Evolutionary conservation across 2,888 invertebrate genomes (phyloP).

Genomic region (Seladonia tumulorum): DNA sequence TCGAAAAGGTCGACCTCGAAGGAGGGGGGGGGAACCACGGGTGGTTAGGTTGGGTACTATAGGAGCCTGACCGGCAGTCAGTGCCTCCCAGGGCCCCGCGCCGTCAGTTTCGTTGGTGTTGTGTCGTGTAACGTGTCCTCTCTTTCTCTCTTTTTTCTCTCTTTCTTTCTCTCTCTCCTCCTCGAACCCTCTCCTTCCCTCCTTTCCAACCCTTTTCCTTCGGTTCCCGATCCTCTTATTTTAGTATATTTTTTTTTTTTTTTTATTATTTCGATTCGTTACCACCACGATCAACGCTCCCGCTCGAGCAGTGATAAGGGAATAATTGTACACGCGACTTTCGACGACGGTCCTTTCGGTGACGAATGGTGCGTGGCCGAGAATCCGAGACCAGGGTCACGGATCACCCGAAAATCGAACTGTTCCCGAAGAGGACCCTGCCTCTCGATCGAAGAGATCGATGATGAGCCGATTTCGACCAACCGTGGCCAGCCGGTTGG

Average conservation of each 20-base stretch:
- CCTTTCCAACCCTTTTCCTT: constrained; percentile 30
- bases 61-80: constrained; percentile 75
- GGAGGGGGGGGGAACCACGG: constrained; percentile 56
- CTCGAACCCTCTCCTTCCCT: constrained; percentile 24
- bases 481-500: not conserved
- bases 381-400: constrained; percentile 16
- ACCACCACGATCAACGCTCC: constrained; percentile 31
- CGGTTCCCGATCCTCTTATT: not conserved
- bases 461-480: not conserved
- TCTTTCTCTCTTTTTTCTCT: constrained; percentile 51
- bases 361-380: constrained; percentile 40
- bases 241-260: not conserved
- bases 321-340: constrained; percentile 41
- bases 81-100: constrained; percentile 82
- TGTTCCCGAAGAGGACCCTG: not conserved
- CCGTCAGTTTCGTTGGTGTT: constrained; percentile 77
- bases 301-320: constrained; percentile 57
- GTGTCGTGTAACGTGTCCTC: constrained; percentile 63
- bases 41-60: constrained; percentile 70
- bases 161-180: constrained; percentile 22
- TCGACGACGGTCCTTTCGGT: constrained; percentile 18
- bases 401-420: not conserved
- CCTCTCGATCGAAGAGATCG: not conserved
- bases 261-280: constrained; percentile 3
- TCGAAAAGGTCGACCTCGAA: constrained; percentile 45